Conservation (phyloP, 2,113 vertebrate species). For the Rattus rattus region DNA sequence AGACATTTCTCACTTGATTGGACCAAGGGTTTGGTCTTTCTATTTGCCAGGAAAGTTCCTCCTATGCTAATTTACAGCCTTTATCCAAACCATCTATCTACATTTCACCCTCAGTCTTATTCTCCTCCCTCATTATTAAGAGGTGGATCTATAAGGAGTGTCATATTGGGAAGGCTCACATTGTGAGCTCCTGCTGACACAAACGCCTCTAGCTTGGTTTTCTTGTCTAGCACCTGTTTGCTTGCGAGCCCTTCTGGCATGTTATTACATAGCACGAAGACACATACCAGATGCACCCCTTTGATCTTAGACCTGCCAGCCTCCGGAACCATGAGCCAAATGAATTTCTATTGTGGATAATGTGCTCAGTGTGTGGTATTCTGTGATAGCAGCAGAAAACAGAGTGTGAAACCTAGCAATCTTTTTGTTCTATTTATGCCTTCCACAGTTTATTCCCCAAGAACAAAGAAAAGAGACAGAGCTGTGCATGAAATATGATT, state of each 20-base stretch:
- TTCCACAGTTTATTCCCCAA: neutral
- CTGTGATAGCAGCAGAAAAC: conserved; percentile 26
- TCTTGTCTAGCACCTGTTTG: neutral
- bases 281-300: neutral
- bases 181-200: neutral
- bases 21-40: neutral
- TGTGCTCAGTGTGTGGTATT: neutral
- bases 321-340: neutral
- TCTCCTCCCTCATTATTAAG: neutral
- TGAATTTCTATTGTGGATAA: conserved; percentile 21
- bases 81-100: neutral
- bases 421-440: conserved; percentile 7
- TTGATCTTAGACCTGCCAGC: neutral
- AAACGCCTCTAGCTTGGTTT: neutral
- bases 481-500: neutral
- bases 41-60: neutral
- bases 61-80: neutral
- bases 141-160: neutral
- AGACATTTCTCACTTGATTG: neutral
- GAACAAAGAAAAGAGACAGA: conserved; percentile 39
- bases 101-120: neutral
- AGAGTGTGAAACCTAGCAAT: neutral
- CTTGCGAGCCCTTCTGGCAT: neutral
- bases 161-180: neutral
- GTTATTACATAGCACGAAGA: neutral